phyloP scores from a whole-genome alignment of 1,140 invertebrate species.

The Pachyrhynchus sulphureomaculatus region DNA sequence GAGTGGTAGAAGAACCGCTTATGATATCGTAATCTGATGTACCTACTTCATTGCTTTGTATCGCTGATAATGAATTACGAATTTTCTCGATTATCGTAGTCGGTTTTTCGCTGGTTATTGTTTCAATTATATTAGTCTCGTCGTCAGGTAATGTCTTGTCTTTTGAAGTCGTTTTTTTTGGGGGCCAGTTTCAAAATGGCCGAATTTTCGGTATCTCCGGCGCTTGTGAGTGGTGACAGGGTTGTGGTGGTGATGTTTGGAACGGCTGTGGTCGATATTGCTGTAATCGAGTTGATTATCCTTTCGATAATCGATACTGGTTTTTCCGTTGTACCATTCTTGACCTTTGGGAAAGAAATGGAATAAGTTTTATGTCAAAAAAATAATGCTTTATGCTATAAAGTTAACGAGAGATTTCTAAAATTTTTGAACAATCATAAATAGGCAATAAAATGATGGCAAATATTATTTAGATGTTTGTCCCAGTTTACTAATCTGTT shows the following conservation, averaged over 20 bases:
- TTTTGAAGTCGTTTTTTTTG: slow-evolving; percentile 39
- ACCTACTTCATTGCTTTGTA: slow-evolving; percentile 48
- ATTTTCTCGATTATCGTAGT: slow-evolving; percentile 51
- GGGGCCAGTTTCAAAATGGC: slow-evolving; percentile 47
- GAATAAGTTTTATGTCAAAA: slow-evolving; percentile 1
- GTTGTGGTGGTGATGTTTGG: slow-evolving; percentile 26
- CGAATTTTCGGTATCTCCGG: slow-evolving; percentile 30
- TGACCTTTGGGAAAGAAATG: slow-evolving; percentile 37
- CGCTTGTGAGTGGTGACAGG: slow-evolving; percentile 23
- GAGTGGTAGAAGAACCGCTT: slow-evolving; percentile 39
- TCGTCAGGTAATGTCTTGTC: slow-evolving; percentile 37
- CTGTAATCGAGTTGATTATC: slow-evolving; percentile 50
- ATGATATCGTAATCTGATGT: slow-evolving; percentile 39
- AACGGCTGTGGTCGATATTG: slow-evolving; percentile 44
- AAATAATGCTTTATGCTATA: too few species aligned
- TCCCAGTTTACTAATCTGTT: too few species aligned
- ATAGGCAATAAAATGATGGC: too few species aligned
- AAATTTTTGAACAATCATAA: too few species aligned
- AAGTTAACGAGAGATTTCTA: too few species aligned
- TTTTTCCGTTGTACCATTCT: slow-evolving; percentile 39
- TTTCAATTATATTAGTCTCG: slow-evolving; percentile 31
- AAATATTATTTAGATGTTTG: too few species aligned
- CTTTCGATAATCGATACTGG: slow-evolving; percentile 47
- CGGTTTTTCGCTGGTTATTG: slow-evolving; percentile 49
- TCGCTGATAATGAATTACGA: slow-evolving; percentile 47